Evolutionary conservation across 2,888 invertebrate genomes (phyloP).

Genomic region (Noctua comes): DNA sequence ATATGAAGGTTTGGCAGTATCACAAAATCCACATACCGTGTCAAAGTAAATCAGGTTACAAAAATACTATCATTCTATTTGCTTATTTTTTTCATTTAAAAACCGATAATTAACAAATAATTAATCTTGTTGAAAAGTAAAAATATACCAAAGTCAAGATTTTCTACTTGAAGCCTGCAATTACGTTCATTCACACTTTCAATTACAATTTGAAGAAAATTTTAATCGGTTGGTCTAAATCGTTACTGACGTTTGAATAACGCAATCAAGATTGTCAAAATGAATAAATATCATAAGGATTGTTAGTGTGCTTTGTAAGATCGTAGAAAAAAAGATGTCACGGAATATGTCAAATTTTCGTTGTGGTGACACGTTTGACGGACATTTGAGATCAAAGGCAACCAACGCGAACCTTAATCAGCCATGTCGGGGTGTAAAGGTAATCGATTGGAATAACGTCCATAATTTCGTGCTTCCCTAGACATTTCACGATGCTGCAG

Average conservation of each 20-base stretch:
- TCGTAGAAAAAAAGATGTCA: background rate
- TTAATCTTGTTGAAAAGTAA: background rate
- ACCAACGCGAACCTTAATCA: background rate
- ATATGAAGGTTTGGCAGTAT: constrained; percentile 52
- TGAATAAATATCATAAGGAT: background rate
- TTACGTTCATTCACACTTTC: background rate
- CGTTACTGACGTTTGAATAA: background rate
- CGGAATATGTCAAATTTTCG: constrained; percentile 14
- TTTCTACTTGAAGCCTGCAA: background rate
- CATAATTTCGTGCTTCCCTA: constrained; percentile 20
- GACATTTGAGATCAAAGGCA: constrained; percentile 25
- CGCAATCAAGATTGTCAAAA: background rate
- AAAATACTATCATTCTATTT: constrained; percentile 1
- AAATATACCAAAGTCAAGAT: background rate
- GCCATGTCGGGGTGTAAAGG: constrained; percentile 11
- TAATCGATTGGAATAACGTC: constrained; percentile 37
- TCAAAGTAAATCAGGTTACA: constrained; percentile 46
- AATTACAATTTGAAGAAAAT: background rate
- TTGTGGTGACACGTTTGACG: constrained; percentile 3
- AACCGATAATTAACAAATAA: background rate
- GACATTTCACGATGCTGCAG: constrained; percentile 2
- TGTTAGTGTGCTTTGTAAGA: background rate
- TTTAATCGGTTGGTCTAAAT: background rate
- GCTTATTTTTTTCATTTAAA: background rate
- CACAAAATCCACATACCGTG: constrained; percentile 15